Evolutionary conservation across 2,113 vertebrate species (phyloP), one percentile per base, ranked within the genome.

Genomic region (Chaetops frenatus): DNA sequence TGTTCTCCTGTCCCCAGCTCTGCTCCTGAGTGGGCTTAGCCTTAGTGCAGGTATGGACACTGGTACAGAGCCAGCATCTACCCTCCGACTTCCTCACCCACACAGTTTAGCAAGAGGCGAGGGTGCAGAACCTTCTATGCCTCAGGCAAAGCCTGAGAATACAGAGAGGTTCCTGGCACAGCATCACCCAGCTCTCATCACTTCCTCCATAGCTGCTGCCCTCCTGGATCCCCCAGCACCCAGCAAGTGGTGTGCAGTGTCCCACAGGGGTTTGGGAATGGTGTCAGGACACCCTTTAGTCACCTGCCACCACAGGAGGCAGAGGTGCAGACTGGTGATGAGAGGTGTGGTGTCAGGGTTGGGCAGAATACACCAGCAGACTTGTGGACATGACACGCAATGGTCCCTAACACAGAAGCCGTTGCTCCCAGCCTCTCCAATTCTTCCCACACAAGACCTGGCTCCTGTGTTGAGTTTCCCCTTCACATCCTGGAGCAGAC

Each of bases 71-170:
- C 19, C 1, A 10, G 33, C n/a, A 74, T 44, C 51, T 58, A 21
- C 27, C 29, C 9, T 92, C 31, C 45, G 18, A 7, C 17, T 48
- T 64, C 58, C n/a, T 35, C 57, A 50, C 24, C 50, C 86, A 42
- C 1, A 0, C 13, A 33, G 51, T 33, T 28, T 50, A 45, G 54
- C 20, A 35, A 48, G 57, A 71, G 36, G 11, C 0, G 0, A 67
- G 33, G 54, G 22, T 33, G 14, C 53, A 53, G 40, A 72, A 42
- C 22, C 15, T 48, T 79, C 38, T 36, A 13, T 76, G 31, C 54
- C 38, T 61, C 28, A 23, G 21, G n/a, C 36, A 56, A 45, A 48
- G 56, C 45, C n/a, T 79, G 53, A 56, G 27, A 12, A 5, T 38
- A 33, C 53, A 79, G 65, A 81, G 40, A 10, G 7, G 9, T 38